Percentiles rank a stretch among this genome's conserved stretches.
Conservation (phyloP, 1,140 invertebrate genomes). For the Thalassaphorura encarpata region DNA sequence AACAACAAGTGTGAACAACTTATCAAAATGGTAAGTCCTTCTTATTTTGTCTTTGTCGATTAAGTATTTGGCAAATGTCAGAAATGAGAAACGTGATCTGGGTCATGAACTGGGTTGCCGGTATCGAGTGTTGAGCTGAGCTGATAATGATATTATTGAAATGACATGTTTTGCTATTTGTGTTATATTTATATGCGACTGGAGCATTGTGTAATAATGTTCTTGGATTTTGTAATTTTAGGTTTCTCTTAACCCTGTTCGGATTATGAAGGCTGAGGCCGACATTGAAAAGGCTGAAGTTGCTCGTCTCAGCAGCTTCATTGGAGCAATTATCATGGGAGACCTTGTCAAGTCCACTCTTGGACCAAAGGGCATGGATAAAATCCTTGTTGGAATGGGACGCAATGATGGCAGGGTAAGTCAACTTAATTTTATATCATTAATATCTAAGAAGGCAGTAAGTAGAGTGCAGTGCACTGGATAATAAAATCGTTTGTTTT, state of each 20-base stretch:
- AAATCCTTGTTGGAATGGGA: conserved; percentile 83
- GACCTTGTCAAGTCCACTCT: conserved; percentile 97
- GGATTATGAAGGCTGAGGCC: conserved; percentile 87
- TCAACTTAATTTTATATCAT: neutral
- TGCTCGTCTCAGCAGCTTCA: conserved; percentile 89
- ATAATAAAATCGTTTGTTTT: neutral
- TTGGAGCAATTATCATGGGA: conserved; percentile 96
- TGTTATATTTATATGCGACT: neutral
- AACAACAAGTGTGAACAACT: too few species aligned
- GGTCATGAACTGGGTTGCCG: too few species aligned
- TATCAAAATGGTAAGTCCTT: too few species aligned
- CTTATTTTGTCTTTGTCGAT: too few species aligned
- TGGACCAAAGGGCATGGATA: conserved; percentile 99
- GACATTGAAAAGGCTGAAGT: conserved; percentile 96
- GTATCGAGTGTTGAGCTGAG: too few species aligned
- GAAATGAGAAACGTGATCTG: too few species aligned
- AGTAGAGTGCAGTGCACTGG: neutral
- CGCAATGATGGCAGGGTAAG: conserved; percentile 55
- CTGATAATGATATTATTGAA: neutral
- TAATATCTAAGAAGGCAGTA: neutral
- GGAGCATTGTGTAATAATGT: too few species aligned
- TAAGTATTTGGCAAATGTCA: too few species aligned
- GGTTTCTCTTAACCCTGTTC: conserved; percentile 84
- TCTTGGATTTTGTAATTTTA: conserved; percentile 39
- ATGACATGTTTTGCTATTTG: neutral